Conservation (phyloP, 2,888 invertebrate genomes). For the Drosophila demipolita region DNA sequence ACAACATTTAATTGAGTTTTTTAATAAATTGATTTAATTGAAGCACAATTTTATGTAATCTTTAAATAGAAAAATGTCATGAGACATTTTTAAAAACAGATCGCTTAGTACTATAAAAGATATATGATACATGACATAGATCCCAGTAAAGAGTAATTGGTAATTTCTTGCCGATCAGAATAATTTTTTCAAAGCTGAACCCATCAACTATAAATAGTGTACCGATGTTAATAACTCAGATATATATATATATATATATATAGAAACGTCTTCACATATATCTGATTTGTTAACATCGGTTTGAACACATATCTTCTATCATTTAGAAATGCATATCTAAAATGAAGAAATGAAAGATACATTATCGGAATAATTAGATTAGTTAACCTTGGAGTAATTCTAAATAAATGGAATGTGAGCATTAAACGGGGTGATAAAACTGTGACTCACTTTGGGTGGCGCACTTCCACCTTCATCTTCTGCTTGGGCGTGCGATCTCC, state of each 20-base stretch:
- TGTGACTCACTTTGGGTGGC: slow-evolving; percentile 92
- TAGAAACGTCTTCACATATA: background rate
- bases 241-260: background rate
- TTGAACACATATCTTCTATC: background rate
- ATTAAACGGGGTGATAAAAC: background rate
- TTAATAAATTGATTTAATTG: background rate
- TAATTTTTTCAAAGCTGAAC: background rate
- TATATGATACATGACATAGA: background rate
- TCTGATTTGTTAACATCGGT: background rate
- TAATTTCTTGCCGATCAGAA: background rate
- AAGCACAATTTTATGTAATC: no score
- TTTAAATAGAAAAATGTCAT: background rate
- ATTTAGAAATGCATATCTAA: background rate
- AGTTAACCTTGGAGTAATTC: background rate
- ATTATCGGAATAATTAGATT: background rate
- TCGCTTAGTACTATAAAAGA: background rate
- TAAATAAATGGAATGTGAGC: background rate
- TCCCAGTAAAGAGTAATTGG: background rate
- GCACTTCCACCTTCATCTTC: slow-evolving; percentile 99
- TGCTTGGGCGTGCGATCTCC: slow-evolving; percentile 99
- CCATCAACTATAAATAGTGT: background rate
- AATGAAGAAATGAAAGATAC: background rate
- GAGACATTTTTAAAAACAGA: no score
- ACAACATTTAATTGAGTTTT: background rate
- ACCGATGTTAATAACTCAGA: background rate